phyloP scores from a whole-genome alignment of 2,113 vertebrate genomes.

The Climacteris rufus region DNA sequence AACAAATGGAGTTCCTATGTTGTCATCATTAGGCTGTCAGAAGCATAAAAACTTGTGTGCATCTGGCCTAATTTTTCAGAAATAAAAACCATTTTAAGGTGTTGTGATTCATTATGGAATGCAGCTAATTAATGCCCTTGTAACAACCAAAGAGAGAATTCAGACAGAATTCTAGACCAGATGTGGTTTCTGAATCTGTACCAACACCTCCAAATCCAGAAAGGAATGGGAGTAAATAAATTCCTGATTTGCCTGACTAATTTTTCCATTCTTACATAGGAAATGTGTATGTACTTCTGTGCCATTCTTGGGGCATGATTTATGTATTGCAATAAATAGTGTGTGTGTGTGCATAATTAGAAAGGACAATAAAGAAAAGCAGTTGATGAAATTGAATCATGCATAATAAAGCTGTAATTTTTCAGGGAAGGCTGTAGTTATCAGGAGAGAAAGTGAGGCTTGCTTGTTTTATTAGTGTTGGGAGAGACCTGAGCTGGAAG shows the following conservation, averaged over 20 bases:
- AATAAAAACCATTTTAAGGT: neutral
- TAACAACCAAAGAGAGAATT: neutral
- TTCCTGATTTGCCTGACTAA: neutral
- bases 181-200: neutral
- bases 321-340: neutral
- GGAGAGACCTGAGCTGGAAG: neutral
- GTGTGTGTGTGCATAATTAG: conserved; percentile 18
- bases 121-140: neutral
- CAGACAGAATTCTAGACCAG: neutral
- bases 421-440: neutral
- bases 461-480: neutral
- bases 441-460: neutral
- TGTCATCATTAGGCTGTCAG: neutral
- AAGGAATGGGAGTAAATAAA: neutral
- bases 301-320: neutral
- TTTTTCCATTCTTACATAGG: neutral
- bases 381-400: conserved; percentile 1
- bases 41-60: neutral
- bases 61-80: neutral
- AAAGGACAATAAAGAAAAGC: conserved; percentile 36
- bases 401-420: neutral
- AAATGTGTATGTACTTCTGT: neutral
- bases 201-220: neutral
- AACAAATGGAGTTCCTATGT: neutral
- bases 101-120: neutral